Base-by-base conservation (phyloP, 2,113 vertebrate genomes). In the Peromyscus maniculatus region DNA sequence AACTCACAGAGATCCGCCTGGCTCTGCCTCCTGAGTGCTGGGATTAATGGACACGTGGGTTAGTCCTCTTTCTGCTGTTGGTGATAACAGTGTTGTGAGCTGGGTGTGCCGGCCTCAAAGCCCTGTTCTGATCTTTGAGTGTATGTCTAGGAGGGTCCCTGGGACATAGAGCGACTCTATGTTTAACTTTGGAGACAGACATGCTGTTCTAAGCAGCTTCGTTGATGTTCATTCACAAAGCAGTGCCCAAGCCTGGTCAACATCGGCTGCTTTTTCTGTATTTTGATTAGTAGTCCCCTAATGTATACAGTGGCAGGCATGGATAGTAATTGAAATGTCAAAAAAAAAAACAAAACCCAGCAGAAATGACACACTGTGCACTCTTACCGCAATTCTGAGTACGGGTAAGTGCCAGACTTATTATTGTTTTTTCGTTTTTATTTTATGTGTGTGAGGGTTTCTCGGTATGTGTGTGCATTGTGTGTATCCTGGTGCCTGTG, bases 241-340 rank as follows among this genome's bases (percentile, higher is more conserved):
- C 7, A 11, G 26, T 2, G 2, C 43, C 11, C 64, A 36, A 1
- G 9, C 8, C 43, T 0, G 67, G 4, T 6, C 15, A 55, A 28
- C 36, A 36, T 39, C 3, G 28, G 67, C 24, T 12, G 26, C 28
- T 82, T 15, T 82, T 15, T 49, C 88, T 39, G 12, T 59, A 9
- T 21, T 86, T 91, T 49, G n/a, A 22, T 36, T 4, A 71, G 31
- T 15, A 28, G n/a, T 28, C 46, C 36, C 31, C 28, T 46, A n/a
- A n/a, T 57, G n/a, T 55, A 31, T 33, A 36, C 59, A 66, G 83
- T 31, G 46, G 46, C 19, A 26, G 19, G 66, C 3, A 13, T 24
- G 19, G 33, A 36, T 36, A 22, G 33, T 55, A 8, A 11, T 17
- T 11, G 52, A 36, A 72, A 57, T 49, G n/a, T 12, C 19, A 24